These are phyloP conservation scores for Sminthurides aquaticus DNA, from an alignment of 2,888 invertebrate genomes.

Conservation along the genomic window DNA sequence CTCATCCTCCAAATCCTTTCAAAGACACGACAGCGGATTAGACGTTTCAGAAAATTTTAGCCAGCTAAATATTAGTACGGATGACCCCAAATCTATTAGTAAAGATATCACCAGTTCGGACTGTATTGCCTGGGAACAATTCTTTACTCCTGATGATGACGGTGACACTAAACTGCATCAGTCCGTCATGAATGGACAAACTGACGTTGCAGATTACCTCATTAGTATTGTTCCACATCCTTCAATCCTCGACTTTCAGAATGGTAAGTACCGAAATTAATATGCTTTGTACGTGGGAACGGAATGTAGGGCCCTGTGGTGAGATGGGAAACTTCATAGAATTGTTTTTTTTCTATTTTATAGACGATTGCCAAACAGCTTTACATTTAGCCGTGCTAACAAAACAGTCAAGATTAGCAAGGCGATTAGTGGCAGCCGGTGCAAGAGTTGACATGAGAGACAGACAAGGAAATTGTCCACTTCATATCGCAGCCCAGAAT, in stretches of 20 bases:
- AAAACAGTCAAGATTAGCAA: slow-evolving; percentile 63
- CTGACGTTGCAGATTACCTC: slow-evolving; percentile 64
- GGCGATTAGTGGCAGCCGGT: slow-evolving; percentile 72
- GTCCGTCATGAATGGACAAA: slow-evolving; percentile 68
- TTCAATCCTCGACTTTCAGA: slow-evolving; percentile 67
- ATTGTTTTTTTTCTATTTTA: slow-evolving; percentile 11
- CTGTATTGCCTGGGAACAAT: slow-evolving; percentile 54
- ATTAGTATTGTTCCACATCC: slow-evolving; percentile 71
- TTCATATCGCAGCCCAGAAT: slow-evolving; percentile 70
- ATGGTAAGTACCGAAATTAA: slow-evolving; percentile 56
- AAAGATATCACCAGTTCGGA: slow-evolving; percentile 17
- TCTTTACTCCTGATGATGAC: slow-evolving; percentile 70
- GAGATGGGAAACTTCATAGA: background rate
- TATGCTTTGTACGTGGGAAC: background rate
- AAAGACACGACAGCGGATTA: slow-evolving; percentile 60
- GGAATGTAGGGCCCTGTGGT: background rate
- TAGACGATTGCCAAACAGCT: slow-evolving; percentile 53
- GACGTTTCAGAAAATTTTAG: slow-evolving; percentile 47
- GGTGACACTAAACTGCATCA: slow-evolving; percentile 86
- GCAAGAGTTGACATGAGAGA: slow-evolving; percentile 61
- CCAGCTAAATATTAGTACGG: slow-evolving; percentile 36
- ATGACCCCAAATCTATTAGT: slow-evolving; percentile 17
- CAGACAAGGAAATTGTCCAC: slow-evolving; percentile 70
- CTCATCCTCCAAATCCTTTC: slow-evolving; percentile 23
- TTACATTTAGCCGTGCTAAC: slow-evolving; percentile 80